phyloP scores from a whole-genome alignment of 1,140 invertebrate genomes.

The Macrocentrus cingulum region DNA sequence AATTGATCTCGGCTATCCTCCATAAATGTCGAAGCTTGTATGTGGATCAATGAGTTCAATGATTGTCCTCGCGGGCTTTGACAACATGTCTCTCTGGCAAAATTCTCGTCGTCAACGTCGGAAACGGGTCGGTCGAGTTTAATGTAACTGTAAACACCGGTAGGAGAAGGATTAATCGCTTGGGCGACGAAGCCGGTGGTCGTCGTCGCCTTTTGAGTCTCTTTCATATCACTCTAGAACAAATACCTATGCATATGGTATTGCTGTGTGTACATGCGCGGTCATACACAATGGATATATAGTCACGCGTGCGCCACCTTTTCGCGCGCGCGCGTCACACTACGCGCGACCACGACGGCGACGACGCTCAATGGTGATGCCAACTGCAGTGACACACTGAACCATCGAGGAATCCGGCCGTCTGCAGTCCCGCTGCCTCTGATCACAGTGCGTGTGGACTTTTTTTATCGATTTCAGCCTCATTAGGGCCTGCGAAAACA shows the following conservation, averaged over 20 bases:
- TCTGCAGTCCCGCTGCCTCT: slow-evolving; percentile 19
- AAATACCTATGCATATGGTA: slow-evolving; percentile 15
- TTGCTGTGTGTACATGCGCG: no score
- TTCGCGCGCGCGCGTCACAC: background rate
- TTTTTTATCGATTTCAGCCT: background rate
- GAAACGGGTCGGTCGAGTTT: slow-evolving; percentile 48
- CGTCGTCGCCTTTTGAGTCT: slow-evolving; percentile 27
- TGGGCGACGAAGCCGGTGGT: slow-evolving; percentile 29
- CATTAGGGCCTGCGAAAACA: background rate
- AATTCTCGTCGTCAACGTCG: slow-evolving; percentile 23
- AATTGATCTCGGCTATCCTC: background rate
- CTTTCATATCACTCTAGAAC: slow-evolving; percentile 18
- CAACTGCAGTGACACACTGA: slow-evolving; percentile 42
- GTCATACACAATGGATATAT: background rate
- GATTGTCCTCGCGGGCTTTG: slow-evolving; percentile 7
- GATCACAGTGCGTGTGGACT: background rate
- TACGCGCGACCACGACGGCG: slow-evolving; percentile 32
- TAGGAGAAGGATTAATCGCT: slow-evolving; percentile 34
- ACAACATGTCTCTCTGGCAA: slow-evolving; percentile 10
- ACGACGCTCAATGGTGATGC: no score
- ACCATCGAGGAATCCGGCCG: slow-evolving; percentile 34
- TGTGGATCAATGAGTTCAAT: background rate
- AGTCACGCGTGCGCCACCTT: slow-evolving; percentile 12
- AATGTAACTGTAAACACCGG: slow-evolving; percentile 48
- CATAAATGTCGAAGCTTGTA: background rate